Percentiles rank a stretch among this genome's conserved stretches.
Evolutionary conservation across 1,140 invertebrate species (phyloP).

Genomic region (Caenorhabditis inopinata): DNA sequence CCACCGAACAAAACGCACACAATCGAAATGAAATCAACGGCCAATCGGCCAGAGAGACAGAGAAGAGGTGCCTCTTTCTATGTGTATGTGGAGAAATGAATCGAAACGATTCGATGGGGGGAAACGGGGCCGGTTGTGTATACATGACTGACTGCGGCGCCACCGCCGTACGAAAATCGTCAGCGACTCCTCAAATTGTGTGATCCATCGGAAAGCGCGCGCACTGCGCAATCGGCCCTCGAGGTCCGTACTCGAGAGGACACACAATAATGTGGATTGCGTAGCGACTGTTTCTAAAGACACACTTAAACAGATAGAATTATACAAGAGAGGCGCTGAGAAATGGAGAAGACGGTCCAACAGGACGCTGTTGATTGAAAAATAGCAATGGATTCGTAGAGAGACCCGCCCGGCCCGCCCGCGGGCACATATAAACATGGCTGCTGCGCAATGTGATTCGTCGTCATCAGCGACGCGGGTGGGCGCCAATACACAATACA

Average conservation of each 20-base stretch:
- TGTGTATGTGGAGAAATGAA: conserved; percentile 2
- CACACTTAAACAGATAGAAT: neutral
- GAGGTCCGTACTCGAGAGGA: conserved; percentile 27
- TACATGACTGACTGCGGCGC: conserved; percentile 26
- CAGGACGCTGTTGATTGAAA: conserved; percentile 2
- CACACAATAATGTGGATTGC: conserved; percentile 16
- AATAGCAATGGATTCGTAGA: conserved; percentile 24
- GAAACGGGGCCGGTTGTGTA: conserved; percentile 29
- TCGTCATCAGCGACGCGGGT: conserved; percentile 24
- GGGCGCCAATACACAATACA: conserved; percentile 20
- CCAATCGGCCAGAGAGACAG: conserved; percentile 9
- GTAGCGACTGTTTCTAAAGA: neutral
- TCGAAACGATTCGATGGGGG: conserved; percentile 1
- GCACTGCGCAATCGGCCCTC: conserved; percentile 24
- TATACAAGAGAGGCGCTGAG: neutral
- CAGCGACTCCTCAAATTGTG: conserved; percentile 8
- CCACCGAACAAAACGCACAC: conserved; percentile 12
- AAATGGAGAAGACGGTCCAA: conserved; percentile 3
- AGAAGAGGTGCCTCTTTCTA: conserved; percentile 20
- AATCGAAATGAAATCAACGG: conserved; percentile 19
- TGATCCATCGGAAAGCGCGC: neutral
- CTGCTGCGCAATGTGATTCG: conserved; percentile 22
- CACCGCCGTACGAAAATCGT: conserved; percentile 25
- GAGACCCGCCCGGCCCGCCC: neutral
- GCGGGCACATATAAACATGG: conserved; percentile 17